These are phyloP conservation scores for Colistium nudipinnis DNA, from an alignment of 2,113 vertebrate genomes.

Conservation along the genomic window DNA sequence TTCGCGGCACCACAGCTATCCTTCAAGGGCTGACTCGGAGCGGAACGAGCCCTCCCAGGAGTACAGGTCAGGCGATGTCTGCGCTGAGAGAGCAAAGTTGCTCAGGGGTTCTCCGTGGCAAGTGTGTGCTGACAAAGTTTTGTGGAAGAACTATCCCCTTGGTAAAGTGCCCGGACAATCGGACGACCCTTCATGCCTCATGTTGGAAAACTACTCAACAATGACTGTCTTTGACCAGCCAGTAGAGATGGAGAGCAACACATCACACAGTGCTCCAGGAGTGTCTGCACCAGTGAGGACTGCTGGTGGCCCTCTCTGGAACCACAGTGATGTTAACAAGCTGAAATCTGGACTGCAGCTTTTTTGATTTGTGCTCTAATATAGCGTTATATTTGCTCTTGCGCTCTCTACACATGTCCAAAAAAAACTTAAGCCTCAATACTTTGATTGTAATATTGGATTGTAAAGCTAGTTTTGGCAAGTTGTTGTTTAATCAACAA, in stretches of 20 bases:
- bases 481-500: background rate
- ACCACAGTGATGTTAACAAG: conserved; percentile 72
- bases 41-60: conserved; percentile 72
- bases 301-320: conserved; percentile 76
- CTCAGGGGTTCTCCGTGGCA: conserved; percentile 91
- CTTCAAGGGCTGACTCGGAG: conserved; percentile 1
- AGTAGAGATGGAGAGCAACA: conserved; percentile 74
- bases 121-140: conserved; percentile 85
- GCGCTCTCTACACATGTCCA: too few species aligned
- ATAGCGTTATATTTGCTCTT: background rate
- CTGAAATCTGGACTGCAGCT: conserved; percentile 81
- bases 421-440: too few species aligned
- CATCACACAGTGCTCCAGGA: conserved; percentile 32
- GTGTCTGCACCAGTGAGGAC: conserved; percentile 16
- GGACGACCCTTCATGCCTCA: conserved; percentile 89
- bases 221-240: conserved; percentile 92
- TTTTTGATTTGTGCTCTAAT: conserved; percentile 62
- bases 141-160: conserved; percentile 88
- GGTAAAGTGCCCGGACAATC: conserved; percentile 92
- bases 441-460: too few species aligned
- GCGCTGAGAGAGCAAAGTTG: conserved; percentile 81
- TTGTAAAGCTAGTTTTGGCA: too few species aligned
- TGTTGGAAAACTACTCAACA: conserved; percentile 87
- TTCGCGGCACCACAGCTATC: conserved; percentile 41
- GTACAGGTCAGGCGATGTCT: conserved; percentile 60